A percentile compares a stretch with the other conserved stretches of the same genome.
Conservation (phyloP, 2,888 invertebrate species). For the Aporophyla lueneburgensis region DNA sequence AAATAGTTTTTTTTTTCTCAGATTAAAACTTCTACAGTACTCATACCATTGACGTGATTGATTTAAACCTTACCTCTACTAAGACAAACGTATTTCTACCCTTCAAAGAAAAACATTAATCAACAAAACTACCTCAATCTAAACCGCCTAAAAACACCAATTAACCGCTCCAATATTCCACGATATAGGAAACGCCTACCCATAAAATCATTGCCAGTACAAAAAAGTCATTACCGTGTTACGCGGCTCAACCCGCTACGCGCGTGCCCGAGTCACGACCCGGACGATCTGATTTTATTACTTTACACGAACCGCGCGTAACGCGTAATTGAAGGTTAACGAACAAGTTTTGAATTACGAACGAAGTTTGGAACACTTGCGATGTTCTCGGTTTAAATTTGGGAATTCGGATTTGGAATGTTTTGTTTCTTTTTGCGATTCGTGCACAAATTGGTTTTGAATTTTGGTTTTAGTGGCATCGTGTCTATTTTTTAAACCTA, state of each 20-base stretch:
- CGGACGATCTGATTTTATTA: constrained; percentile 56
- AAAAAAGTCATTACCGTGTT: constrained; percentile 67
- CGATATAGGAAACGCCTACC: constrained; percentile 63
- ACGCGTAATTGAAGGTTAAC: constrained; percentile 63
- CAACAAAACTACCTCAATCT: constrained; percentile 32
- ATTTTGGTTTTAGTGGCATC: not conserved
- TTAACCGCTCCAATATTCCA: constrained; percentile 56
- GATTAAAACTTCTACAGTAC: not conserved
- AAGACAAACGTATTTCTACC: constrained; percentile 16
- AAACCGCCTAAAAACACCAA: constrained; percentile 56
- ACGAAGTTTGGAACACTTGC: constrained; percentile 30
- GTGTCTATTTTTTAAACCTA: not conserved
- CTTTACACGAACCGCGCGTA: constrained; percentile 58
- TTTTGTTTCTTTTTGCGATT: not conserved
- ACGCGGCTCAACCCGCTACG: constrained; percentile 54
- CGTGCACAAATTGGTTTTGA: not conserved
- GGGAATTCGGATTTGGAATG: constrained; percentile 8
- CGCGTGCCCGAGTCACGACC: constrained; percentile 69
- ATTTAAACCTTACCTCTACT: not conserved
- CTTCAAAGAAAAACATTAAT: constrained; percentile 39
- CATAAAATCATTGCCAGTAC: constrained; percentile 60
- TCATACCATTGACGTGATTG: not conserved
- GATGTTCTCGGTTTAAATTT: constrained; percentile 27
- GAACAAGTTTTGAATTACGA: constrained; percentile 60
- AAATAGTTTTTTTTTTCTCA: not conserved